Percentiles rank a stretch among this genome's conserved stretches.
phyloP scores from a whole-genome alignment of 2,113 vertebrate genomes.

The Eleginops maclovinus region DNA sequence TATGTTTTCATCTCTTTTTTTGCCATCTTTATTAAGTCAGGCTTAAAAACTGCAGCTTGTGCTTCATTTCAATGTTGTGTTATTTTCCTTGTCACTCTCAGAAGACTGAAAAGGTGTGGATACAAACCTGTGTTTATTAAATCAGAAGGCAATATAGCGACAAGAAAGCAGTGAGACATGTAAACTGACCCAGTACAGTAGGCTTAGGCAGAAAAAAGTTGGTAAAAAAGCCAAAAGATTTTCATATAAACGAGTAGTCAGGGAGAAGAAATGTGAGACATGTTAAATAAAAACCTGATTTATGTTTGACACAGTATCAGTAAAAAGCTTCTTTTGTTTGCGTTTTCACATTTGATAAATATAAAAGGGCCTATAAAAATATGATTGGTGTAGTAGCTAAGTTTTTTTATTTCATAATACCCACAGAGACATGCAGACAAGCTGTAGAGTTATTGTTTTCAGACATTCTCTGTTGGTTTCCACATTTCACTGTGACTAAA shows the following conservation, averaged over 20 bases:
- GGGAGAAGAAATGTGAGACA: background rate
- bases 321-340: background rate
- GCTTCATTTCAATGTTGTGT: too few relatives aligned
- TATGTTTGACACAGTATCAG: background rate
- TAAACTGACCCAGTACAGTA: background rate
- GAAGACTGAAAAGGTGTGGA: background rate
- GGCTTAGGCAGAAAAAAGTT: background rate
- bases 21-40: background rate
- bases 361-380: background rate
- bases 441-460: constrained; percentile 3
- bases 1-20: constrained; percentile 1
- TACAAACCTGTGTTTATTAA: background rate
- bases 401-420: background rate
- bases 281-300: background rate
- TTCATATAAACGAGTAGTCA: background rate
- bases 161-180: background rate
- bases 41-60: background rate
- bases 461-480: background rate
- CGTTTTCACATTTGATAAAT: background rate
- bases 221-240: constrained; percentile 9
- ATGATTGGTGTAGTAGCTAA: background rate
- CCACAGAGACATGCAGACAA: background rate
- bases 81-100: background rate
- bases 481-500: background rate
- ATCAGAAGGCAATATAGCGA: background rate